These are phyloP conservation scores for Anagrus nilaparvatae DNA, from an alignment of 1,140 invertebrate species.

Conservation along the genomic window DNA sequence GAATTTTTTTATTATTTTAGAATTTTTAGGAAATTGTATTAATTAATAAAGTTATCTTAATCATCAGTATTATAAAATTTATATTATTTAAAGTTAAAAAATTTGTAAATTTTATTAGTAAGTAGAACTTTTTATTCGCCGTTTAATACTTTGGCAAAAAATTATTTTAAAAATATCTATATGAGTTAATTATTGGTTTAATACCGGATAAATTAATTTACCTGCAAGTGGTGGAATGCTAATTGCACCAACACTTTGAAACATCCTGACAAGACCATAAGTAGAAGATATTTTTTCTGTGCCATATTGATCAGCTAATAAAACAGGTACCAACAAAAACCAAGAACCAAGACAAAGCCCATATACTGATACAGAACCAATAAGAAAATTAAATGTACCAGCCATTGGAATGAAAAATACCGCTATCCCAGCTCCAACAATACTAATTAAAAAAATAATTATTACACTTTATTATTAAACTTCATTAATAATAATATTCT, in stretches of 20 bases:
- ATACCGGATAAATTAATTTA: too few relatives aligned
- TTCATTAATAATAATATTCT: constrained; percentile 5
- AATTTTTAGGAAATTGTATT: too few relatives aligned
- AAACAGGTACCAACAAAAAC: constrained; percentile 62
- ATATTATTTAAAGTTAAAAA: too few relatives aligned
- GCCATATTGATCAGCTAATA: constrained; percentile 62
- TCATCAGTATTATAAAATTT: too few relatives aligned
- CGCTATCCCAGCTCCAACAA: constrained; percentile 54
- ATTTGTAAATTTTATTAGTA: too few relatives aligned
- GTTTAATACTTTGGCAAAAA: too few relatives aligned
- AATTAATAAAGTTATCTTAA: too few relatives aligned
- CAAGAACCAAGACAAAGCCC: constrained; percentile 62
- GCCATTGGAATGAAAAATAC: constrained; percentile 55
- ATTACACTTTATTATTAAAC: background rate
- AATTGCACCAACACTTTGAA: constrained; percentile 63
- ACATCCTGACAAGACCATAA: constrained; percentile 63
- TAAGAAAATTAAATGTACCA: constrained; percentile 51
- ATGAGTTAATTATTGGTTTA: too few relatives aligned
- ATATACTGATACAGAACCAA: constrained; percentile 50
- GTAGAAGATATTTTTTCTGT: constrained; percentile 62
- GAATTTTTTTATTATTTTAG: too few relatives aligned
- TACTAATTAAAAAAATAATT: constrained; percentile 38
- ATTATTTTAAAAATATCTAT: too few relatives aligned
- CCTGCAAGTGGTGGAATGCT: constrained; percentile 59
- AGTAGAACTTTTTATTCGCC: too few relatives aligned